Evolutionary conservation across 2,888 invertebrate species (phyloP), one percentile per base, ranked within the genome.

Genomic region (Minunthozetes semirufus): DNA sequence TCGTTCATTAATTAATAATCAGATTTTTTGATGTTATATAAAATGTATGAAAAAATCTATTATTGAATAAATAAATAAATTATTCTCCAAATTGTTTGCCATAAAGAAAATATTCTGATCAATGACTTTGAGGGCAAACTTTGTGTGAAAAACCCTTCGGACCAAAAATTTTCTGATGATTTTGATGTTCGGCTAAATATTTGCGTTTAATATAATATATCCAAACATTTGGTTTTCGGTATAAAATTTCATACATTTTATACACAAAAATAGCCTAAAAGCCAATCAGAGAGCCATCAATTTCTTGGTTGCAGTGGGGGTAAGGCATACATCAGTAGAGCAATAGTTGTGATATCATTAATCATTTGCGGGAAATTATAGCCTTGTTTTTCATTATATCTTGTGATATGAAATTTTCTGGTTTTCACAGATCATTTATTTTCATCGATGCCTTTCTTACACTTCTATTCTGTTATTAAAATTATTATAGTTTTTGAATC

Each of bases 371-470:
- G 6, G 53, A 70, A 48, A 70, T 48, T 70, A 70, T 48, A 27
- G 70, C 42, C 48, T 25, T 48, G 19, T 70, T 46, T 70, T 70
- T 70, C 17, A 46, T 6, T 68, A 53, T 48, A 70, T 70, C 19
- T n/a, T 48, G 22, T 46, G 15, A 2, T 15, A 66, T 66, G 11
- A 15, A 70, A 70, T 48, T 70, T 70, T 70, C 42, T 42, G 42
- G 70, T 46, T 70, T 70, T 70, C 46, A 38, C 70, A 42, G 70
- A 70, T 48, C 70, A 70, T 70, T 70, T 70, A 48, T 70, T 38
- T 53, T 53, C 53, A 53, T 53, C 19, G n/a, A 53, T 33, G 19
- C 22, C 1, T 13, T 19, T 53, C 5, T 53, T n/a, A n/a, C 22
- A 53, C 22, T 19, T 53, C n/a, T 22, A 53, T 53, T 6, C 15